Evolutionary conservation across 92 coral and sea anemone species (phyloP), one percentile per base, ranked within the genome.

Genomic region (Isaurus tuberculatus): DNA sequence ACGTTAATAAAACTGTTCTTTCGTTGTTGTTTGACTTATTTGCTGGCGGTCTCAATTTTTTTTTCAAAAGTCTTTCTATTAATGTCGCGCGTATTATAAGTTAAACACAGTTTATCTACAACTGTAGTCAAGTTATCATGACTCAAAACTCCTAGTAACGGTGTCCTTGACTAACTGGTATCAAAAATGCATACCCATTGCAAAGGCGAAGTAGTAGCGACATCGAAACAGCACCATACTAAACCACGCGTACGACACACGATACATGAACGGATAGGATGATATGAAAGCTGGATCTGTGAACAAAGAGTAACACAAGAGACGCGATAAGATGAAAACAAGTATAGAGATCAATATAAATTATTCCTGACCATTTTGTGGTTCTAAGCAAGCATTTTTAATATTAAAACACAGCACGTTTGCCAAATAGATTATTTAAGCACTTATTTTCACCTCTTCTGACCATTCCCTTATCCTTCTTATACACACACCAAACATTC

Each of bases 201-300:
- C 84, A 66, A 92, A 95, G 13, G 93, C 98, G 51, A 93, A 95
- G 93, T 87, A 95, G 86, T 95, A 95, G 63, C 92, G 83, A 67
- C 94, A 77, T 44, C 89, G 92, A 9, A 83, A 29, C 6, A 74
- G 71, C 7, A 61, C 58, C 17, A 86, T 71, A 34, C 91, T 90
- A 17, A 93, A 32, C 89, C 94, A 95, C 25, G 95, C 89, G 70
- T 70, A 89, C 25, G 89, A 4, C 4, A 95, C 70, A 83, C 94
- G 90, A 83, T 88, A 69, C 25, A 87, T 32, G 72, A 93, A 83
- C n/a, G 97, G 85, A 3, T 79, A 79, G 17, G 77, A 67, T 28
- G 88, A 80, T 19, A 86, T 87, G 75, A 95, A 95, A 22, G 73
- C 61, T 4, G 88, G 90, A 53, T 95, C 98, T 95, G 84, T n/a